Evolutionary conservation across 2,113 vertebrate species (phyloP).

Genomic region (Mastomys natalensis): DNA sequence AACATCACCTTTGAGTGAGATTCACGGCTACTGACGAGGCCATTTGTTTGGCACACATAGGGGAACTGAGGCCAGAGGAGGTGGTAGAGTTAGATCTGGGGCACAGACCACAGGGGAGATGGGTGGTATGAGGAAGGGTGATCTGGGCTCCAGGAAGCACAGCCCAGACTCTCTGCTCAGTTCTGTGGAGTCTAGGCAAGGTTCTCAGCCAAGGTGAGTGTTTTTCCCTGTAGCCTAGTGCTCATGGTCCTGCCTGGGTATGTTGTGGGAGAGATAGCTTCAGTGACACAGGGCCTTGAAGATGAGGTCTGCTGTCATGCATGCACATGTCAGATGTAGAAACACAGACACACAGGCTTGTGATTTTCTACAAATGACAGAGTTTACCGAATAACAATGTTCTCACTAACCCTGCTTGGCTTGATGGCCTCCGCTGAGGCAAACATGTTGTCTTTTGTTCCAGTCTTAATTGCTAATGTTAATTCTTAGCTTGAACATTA

Average conservation of each 20-base stretch:
- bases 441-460: neutral
- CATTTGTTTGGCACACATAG: neutral
- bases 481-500: neutral
- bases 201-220: neutral
- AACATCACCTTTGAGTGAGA: too few species aligned
- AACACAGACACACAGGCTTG: neutral
- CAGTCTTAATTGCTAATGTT: neutral
- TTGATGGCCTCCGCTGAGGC: neutral
- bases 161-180: neutral
- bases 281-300: neutral
- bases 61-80: neutral
- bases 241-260: neutral
- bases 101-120: accelerated
- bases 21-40: accelerated
- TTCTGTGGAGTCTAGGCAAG: neutral
- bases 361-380: too few species aligned
- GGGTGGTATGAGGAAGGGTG: accelerated
- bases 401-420: neutral
- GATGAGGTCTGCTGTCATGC: too few species aligned
- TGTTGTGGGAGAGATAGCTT: accelerated
- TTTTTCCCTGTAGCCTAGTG: accelerated
- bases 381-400: neutral
- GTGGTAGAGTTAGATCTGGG: neutral
- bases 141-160: accelerated
- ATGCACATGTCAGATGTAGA: neutral